Evolutionary conservation across 1,140 invertebrate genomes (phyloP), one percentile per base, ranked within the genome.

Genomic region (Calycopis cecrops): DNA sequence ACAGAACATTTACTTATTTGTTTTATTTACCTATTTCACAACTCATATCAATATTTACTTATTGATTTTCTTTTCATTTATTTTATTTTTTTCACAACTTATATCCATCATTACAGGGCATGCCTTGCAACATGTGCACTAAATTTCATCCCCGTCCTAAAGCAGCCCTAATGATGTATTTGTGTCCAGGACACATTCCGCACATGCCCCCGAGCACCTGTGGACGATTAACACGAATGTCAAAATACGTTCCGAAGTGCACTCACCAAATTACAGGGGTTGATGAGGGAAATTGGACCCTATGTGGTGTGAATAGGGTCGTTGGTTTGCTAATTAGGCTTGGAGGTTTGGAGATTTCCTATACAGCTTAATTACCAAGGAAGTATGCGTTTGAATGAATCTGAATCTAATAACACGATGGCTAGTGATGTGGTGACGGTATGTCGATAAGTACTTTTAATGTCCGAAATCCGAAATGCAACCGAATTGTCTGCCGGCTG

Each of bases 161-260:
- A 49, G 18, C 18, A 17, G 12, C 21, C 21, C 21, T 38, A 55
- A 49, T 55, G 47, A 49, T 35, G 44, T 14, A 33, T 37, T 33
- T 47, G 12, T 48, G 42, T 53, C 12, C 17, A 18, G 21, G 48
- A 55, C 35, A 48, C 66, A 76, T 80, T 64, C 65, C 60, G 9
- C 11, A 67, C 62, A 78, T 76, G 59, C 65, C 65, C 40, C 9
- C 12, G 42, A 63, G 68, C 79, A 83, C 79, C 74, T 83, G 79
- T 55, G 74, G 53, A 57, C 77, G 72, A 80, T 83, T 83, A 80
- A 79, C 79, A 77, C 69, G 59, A 74, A 80, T 80, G 77, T 83
- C 77, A 80, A 83, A 83, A 83, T 80, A 79, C 70, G 72, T 75
- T 78, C 58, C 63, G 76, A 79, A 78, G 73, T 73, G 78, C 75